These are phyloP conservation scores for Serripes groenlandicus DNA, from an alignment of 2,888 invertebrate genomes.

Conservation along the genomic window DNA sequence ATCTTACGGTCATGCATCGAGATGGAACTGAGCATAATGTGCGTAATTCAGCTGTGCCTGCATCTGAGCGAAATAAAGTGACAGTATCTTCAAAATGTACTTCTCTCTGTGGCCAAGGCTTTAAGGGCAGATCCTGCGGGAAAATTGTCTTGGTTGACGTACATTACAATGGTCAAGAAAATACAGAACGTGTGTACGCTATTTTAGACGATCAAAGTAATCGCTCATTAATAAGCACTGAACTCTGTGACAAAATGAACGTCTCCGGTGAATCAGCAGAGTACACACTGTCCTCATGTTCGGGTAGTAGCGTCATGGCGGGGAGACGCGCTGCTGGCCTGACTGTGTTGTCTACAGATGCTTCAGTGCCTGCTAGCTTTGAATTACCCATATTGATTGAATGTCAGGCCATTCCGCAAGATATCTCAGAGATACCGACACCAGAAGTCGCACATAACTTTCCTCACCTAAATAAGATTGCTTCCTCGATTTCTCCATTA, in stretches of 20 bases:
- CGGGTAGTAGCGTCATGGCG: background rate
- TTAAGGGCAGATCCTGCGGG: conserved; percentile 16
- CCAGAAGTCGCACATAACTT: conserved; percentile 5
- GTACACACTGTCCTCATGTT: conserved; percentile 35
- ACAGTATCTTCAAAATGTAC: conserved; percentile 32
- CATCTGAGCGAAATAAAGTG: too few species aligned
- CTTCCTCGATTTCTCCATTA: background rate
- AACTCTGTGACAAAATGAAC: conserved; percentile 23
- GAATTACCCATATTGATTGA: conserved; percentile 31
- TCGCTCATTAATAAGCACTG: conserved; percentile 22
- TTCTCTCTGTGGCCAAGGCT: conserved; percentile 20
- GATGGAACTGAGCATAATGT: too few species aligned
- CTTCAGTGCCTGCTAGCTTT: conserved; percentile 10
- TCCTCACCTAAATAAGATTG: conserved; percentile 5
- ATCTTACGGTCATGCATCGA: too few species aligned
- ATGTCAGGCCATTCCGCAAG: conserved; percentile 38
- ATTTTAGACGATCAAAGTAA: conserved; percentile 50
- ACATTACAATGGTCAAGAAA: background rate
- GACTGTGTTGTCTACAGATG: conserved; percentile 32
- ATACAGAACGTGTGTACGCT: background rate
- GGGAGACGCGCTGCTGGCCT: conserved; percentile 32
- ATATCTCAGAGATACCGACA: conserved; percentile 35
- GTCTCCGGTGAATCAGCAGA: background rate
- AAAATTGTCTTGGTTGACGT: conserved; percentile 29
- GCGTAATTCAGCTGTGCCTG: too few species aligned